phyloP scores from a whole-genome alignment of 2,797 vertebrate species.

The Pseudochirops corinnae region DNA sequence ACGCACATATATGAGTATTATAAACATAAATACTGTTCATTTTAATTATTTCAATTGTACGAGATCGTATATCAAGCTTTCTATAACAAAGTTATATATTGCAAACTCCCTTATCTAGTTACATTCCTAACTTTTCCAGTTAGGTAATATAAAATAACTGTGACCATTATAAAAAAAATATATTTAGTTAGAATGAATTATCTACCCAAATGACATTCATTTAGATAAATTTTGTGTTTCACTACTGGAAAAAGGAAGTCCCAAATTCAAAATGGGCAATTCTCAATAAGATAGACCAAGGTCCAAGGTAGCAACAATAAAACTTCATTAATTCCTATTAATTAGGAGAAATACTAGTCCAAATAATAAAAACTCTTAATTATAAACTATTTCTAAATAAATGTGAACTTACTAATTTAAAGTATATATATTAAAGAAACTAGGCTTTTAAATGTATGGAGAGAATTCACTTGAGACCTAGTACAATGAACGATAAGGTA shows the following conservation, averaged over 20 bases:
- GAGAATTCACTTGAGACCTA: constrained; percentile 43
- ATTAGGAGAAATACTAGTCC: neutral
- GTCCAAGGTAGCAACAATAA: constrained; percentile 12
- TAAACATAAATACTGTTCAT: neutral
- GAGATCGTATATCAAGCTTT: constrained; percentile 22
- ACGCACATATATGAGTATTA: constrained; percentile 3
- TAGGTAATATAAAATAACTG: constrained; percentile 24
- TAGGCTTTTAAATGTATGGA: neutral
- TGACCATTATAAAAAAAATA: neutral
- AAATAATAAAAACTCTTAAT: constrained; percentile 17
- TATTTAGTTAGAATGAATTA: no score
- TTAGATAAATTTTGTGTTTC: constrained; percentile 19
- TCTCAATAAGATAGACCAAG: neutral
- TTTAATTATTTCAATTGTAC: constrained; percentile 48
- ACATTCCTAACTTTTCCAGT: constrained; percentile 34
- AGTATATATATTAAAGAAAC: constrained; percentile 33
- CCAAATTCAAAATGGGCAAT: constrained; percentile 13
- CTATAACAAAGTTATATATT: constrained; percentile 33
- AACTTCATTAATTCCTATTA: constrained; percentile 33
- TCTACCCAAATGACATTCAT: neutral
- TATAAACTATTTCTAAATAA: constrained; percentile 29
- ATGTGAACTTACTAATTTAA: neutral
- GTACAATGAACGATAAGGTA: constrained; percentile 29
- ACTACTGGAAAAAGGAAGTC: constrained; percentile 42
- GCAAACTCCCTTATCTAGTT: neutral